These are phyloP conservation scores for Pluvialis apricaria DNA, from an alignment of 2,113 vertebrate species.

Conservation along the genomic window DNA sequence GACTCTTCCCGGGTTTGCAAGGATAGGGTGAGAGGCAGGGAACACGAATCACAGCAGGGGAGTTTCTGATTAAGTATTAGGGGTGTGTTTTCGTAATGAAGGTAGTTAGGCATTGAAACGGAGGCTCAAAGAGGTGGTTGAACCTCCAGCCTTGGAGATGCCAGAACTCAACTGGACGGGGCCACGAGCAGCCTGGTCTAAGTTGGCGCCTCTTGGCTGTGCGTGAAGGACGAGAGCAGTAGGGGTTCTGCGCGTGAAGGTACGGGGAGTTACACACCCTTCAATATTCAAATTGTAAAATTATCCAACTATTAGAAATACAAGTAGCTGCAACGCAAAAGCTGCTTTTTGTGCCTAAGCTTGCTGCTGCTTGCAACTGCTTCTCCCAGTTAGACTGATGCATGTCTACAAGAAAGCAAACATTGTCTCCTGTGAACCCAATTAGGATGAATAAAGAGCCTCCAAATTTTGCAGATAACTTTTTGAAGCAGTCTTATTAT, in stretches of 20 bases:
- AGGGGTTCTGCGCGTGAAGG: not conserved
- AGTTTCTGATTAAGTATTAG: not conserved
- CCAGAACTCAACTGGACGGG: not conserved
- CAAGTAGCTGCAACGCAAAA: not conserved
- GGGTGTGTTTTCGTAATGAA: not conserved
- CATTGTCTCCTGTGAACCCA: not conserved
- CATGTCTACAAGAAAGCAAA: accelerated
- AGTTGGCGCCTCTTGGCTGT: not conserved
- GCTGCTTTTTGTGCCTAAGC: not conserved
- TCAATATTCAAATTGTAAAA: not conserved
- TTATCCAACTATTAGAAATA: not conserved
- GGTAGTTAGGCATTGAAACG: no score
- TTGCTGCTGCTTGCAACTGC: not conserved
- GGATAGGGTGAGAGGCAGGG: not conserved
- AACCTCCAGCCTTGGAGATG: not conserved
- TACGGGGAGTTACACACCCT: not conserved
- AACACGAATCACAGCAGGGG: not conserved
- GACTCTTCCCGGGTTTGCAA: no score
- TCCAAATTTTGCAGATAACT: not conserved
- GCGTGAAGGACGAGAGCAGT: not conserved
- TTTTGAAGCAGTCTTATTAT: not conserved
- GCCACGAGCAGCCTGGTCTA: not conserved
- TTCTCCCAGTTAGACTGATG: not conserved
- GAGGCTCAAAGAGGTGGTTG: not conserved
- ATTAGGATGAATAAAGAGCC: no score